A percentile compares a stretch with the other conserved stretches of the same genome.
Conservation (phyloP, 2,797 vertebrate species). For the Helarctos malayanus region DNA sequence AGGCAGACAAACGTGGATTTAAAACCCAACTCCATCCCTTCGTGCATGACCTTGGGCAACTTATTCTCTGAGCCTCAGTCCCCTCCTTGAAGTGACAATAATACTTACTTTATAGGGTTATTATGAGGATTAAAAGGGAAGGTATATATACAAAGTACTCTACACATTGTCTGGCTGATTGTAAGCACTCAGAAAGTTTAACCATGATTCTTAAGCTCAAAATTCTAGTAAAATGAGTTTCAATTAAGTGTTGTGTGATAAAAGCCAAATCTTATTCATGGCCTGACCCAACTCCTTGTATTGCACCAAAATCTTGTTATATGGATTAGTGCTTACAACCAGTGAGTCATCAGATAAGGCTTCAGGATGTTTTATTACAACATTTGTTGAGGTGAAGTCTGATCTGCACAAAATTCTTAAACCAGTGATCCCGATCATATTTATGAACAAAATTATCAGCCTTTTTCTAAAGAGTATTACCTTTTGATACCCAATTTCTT, state of each 20-base stretch:
- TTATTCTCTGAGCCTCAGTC: neutral
- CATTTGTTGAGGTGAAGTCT: conserved; percentile 11
- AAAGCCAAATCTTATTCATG: neutral
- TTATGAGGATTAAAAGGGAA: neutral
- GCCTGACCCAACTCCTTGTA: neutral
- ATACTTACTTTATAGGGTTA: conserved; percentile 25
- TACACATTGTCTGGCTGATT: neutral
- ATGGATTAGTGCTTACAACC: conserved; percentile 21
- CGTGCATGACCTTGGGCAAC: neutral
- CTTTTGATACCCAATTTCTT: conserved; percentile 47
- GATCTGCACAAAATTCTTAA: conserved; percentile 33
- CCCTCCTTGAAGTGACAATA: neutral
- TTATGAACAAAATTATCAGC: neutral
- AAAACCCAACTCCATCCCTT: neutral
- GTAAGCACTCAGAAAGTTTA: conserved; percentile 13
- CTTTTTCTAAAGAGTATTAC: conserved; percentile 12
- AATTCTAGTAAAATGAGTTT: conserved; percentile 62
- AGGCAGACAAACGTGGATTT: neutral
- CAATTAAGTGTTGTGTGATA: neutral
- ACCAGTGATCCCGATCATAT: neutral
- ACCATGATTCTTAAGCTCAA: neutral
- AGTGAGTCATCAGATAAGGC: conserved; percentile 29
- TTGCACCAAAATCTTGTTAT: neutral
- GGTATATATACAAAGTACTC: neutral
- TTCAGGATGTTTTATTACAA: conserved; percentile 50